These are phyloP conservation scores for Brachionus angularis DNA, from an alignment of 1,140 invertebrate species.

Conservation along the genomic window DNA sequence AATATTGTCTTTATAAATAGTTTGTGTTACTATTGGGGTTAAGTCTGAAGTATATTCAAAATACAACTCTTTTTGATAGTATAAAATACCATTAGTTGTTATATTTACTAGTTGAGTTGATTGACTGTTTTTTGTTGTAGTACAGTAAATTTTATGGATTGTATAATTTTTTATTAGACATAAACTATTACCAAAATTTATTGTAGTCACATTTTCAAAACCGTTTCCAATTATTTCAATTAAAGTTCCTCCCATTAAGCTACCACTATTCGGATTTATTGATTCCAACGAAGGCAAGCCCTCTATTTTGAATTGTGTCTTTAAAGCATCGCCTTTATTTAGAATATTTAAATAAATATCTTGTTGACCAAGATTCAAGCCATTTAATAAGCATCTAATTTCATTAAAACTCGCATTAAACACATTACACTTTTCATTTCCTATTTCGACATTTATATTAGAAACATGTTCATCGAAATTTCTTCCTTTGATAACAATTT, in stretches of 20 bases:
- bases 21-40: too few relatives aligned
- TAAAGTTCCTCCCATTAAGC: conserved; percentile 48
- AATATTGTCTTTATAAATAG: too few relatives aligned
- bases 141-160: conserved; percentile 14
- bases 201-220: conserved; percentile 44
- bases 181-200: background rate
- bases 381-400: background rate
- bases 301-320: background rate
- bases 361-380: background rate
- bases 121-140: background rate
- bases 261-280: conserved; percentile 2
- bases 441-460: background rate
- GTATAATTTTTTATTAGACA: conserved; percentile 45
- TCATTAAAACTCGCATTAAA: background rate
- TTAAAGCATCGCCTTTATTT: background rate
- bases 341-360: background rate
- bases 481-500: background rate
- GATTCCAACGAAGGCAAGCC: background rate
- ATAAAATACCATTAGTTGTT: too few relatives aligned
- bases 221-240: conserved; percentile 51
- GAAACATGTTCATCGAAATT: background rate
- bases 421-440: background rate
- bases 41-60: too few relatives aligned
- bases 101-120: too few relatives aligned
- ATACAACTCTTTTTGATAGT: too few relatives aligned